These are phyloP conservation scores for Leptogaster cylindrica DNA, from an alignment of 2,888 invertebrate genomes.

Conservation along the genomic window DNA sequence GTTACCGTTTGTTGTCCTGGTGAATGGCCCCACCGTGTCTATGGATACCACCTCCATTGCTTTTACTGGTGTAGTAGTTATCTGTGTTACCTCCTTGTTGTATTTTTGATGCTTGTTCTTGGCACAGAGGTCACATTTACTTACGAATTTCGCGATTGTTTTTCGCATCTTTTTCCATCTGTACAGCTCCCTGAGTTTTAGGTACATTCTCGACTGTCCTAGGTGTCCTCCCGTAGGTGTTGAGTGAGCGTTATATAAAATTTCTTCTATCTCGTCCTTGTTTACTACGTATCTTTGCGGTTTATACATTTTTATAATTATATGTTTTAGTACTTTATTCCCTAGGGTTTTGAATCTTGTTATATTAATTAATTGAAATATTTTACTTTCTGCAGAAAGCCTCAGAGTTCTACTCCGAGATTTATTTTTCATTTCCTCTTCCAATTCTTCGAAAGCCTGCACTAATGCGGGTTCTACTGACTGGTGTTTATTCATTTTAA, in stretches of 20 bases:
- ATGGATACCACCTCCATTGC: no score
- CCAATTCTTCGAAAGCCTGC: not conserved
- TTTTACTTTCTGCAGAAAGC: not conserved
- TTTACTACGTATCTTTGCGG: not conserved
- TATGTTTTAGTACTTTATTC: not conserved
- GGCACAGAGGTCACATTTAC: no score
- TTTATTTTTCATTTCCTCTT: not conserved
- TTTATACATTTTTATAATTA: not conserved
- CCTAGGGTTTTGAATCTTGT: not conserved
- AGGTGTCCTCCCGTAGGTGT: no score
- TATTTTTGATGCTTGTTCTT: no score
- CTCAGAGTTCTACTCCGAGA: not conserved
- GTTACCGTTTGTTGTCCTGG: no score
- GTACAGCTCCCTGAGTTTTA: not conserved
- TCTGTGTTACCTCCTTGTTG: no score
- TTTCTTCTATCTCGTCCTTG: not conserved
- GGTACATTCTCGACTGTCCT: no score
- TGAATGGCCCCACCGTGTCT: no score
- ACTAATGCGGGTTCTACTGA: not conserved
- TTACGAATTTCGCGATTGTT: not conserved
- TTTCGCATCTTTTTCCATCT: not conserved
- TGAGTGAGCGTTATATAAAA: no score
- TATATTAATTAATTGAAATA: not conserved
- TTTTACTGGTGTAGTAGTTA: no score
- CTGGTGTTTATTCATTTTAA: no score